These are phyloP conservation scores for Pterocles gutturalis DNA, from an alignment of 2,113 vertebrate species.

Conservation along the genomic window DNA sequence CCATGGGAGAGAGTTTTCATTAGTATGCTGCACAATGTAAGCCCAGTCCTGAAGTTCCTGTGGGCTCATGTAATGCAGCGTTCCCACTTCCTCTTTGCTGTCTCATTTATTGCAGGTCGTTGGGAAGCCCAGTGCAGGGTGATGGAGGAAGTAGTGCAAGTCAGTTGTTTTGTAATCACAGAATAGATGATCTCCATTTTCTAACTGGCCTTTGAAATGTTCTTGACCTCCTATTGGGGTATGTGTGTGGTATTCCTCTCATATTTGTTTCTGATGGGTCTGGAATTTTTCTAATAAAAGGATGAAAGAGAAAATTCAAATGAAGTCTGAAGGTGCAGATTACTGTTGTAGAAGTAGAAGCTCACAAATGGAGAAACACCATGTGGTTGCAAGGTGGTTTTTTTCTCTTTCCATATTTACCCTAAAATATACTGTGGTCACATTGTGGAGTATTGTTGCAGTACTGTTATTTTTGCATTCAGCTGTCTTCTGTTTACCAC, in stretches of 20 bases:
- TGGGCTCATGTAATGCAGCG: not conserved
- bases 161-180: not conserved
- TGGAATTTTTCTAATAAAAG: not conserved
- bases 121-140: fast-evolving
- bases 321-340: not conserved
- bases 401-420: not conserved
- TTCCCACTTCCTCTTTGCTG: not conserved
- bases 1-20: not conserved
- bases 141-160: not conserved
- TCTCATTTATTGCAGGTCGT: not conserved
- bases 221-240: not conserved
- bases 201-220: not conserved
- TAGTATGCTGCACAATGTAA: fast-evolving
- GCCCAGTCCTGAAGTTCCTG: not conserved
- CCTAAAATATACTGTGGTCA: not conserved
- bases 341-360: not conserved
- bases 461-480: not conserved
- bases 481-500: not conserved
- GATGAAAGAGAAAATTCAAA: not conserved
- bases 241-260: not conserved
- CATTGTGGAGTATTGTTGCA: not conserved
- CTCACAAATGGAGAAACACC: not conserved
- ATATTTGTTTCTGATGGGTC: not conserved
- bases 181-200: not conserved
- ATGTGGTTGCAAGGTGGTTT: not conserved